Conservation (phyloP, 2,113 vertebrate genomes). For the Nymphicus hollandicus region DNA sequence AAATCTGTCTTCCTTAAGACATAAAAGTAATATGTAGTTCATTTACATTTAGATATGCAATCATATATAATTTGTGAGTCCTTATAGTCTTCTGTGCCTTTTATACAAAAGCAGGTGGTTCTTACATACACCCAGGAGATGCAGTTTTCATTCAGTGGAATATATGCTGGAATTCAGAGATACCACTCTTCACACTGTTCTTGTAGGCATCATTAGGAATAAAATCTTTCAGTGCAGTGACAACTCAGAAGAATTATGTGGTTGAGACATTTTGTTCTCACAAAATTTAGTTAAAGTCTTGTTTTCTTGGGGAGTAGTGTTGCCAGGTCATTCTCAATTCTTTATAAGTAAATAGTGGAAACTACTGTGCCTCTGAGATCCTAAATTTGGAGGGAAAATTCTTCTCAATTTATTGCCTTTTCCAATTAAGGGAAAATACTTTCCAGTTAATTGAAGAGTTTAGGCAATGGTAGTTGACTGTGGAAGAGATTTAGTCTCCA, state of each 20-base stretch:
- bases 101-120: not conserved
- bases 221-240: slow-evolving; percentile 9
- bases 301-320: not conserved
- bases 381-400: not conserved
- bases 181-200: slow-evolving; percentile 21
- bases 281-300: slow-evolving; percentile 1
- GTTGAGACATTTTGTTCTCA: slow-evolving; percentile 39
- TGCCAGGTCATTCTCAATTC: not conserved
- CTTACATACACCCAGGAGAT: not conserved
- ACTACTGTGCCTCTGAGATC: not conserved
- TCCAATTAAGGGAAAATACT: not conserved
- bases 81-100: not conserved
- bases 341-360: not conserved
- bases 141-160: slow-evolving; percentile 12
- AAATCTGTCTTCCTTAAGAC: slow-evolving; percentile 4
- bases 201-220: slow-evolving; percentile 9
- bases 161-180: slow-evolving; percentile 36
- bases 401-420: not conserved
- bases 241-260: not conserved
- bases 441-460: not conserved
- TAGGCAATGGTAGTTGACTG: not conserved
- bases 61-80: slow-evolving; percentile 21
- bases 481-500: not conserved
- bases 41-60: slow-evolving; percentile 43
- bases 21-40: slow-evolving; percentile 2